Percentiles rank a stretch among this genome's conserved stretches.
phyloP scores from a whole-genome alignment of 2,113 vertebrate genomes.

The Telmatochromis bifrenatus region DNA sequence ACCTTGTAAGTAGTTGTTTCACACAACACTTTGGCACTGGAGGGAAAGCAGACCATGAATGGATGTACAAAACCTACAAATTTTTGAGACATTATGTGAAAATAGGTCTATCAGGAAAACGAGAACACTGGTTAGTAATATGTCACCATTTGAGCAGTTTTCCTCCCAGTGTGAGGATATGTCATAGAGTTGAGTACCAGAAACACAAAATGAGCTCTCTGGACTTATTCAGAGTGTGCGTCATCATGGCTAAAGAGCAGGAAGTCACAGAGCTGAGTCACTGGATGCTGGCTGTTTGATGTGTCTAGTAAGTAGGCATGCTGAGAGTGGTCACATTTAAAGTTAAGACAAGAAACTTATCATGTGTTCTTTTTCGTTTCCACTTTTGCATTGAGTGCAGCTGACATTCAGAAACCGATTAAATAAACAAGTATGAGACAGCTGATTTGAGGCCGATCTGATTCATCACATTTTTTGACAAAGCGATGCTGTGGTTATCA shows the following conservation, averaged over 20 bases:
- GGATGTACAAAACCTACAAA: neutral
- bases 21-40: neutral
- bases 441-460: neutral
- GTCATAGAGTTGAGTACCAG: neutral
- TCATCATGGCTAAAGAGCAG: neutral
- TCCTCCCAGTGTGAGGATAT: neutral
- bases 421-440: neutral
- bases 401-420: neutral
- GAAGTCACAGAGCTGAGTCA: constrained; percentile 15
- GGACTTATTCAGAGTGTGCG: neutral
- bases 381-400: neutral
- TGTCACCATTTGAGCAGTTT: neutral
- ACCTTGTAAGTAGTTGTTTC: neutral
- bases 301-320: neutral
- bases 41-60: neutral
- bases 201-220: neutral
- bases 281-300: neutral
- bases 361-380: neutral
- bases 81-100: neutral
- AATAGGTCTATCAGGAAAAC: neutral
- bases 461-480: neutral
- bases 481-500: neutral
- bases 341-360: neutral
- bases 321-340: neutral
- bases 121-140: neutral